A percentile compares a stretch with the other conserved stretches of the same genome.
phyloP scores from a whole-genome alignment of 2,888 invertebrate genomes.

The Plebejus argus region DNA sequence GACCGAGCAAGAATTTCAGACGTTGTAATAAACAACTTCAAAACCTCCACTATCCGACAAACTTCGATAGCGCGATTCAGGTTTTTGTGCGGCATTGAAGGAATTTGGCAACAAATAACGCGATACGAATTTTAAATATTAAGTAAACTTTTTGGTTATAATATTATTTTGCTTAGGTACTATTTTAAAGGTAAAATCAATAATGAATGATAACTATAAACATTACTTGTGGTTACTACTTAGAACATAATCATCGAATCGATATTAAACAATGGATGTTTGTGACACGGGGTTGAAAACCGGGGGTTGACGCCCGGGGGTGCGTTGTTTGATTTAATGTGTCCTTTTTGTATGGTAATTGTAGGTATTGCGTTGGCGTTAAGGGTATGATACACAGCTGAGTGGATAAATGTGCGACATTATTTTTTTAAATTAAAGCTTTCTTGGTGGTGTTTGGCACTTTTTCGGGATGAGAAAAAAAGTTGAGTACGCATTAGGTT shows the following conservation, averaged over 20 bases:
- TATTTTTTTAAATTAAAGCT: no score
- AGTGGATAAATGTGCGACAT: not conserved
- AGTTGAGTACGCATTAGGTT: no score
- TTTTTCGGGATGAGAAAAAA: no score
- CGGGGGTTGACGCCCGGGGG: not conserved
- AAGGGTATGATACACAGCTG: not conserved
- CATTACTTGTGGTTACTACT: not conserved
- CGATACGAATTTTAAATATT: no score
- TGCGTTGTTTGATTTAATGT: conserved; percentile 25
- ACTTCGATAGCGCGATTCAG: no score
- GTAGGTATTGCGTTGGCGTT: not conserved
- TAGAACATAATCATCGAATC: not conserved
- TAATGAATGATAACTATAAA: not conserved
- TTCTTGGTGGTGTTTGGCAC: no score
- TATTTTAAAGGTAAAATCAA: no score
- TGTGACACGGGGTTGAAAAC: not conserved
- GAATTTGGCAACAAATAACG: no score
- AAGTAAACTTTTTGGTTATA: not conserved
- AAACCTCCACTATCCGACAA: no score
- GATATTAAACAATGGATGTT: conserved; percentile 16
- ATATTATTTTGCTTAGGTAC: not conserved
- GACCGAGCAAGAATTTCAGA: no score
- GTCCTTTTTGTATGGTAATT: conserved; percentile 24
- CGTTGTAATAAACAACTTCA: no score
- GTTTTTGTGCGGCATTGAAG: no score